Base-by-base conservation (phyloP, 2,888 invertebrate genomes). In the Leucophenga montana region DNA sequence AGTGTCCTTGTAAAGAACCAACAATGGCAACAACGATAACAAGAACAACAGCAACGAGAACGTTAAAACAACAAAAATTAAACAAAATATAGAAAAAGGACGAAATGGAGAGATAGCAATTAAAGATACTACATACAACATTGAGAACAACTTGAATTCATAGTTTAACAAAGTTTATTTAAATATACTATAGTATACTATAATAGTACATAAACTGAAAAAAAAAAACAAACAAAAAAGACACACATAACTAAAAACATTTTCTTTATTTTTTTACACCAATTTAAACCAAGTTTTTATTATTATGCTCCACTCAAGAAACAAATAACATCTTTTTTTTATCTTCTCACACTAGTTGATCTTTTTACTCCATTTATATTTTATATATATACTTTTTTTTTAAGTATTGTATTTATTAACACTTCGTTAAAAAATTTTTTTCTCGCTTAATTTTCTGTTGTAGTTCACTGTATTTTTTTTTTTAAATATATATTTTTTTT, bases 1-100 rank as follows among this genome's bases (percentile, higher is more conserved):
- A 75, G 76, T 75, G 75, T 75, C 75, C 75, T 75, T 75, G 75
- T 71, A 59, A 57, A 66, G 53, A 66, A 44, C 67, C 71, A 73
- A 69, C 59, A n/a, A 73, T 61, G 66, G 64, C 62, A 69, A 39
- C 61, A 66, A 65, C 68, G n/a, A 68, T 59, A 66, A 66, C 39
- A 54, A n/a, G n/a, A n/a, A 53, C 53, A 66, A 53, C 48, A 16
- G 14, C 11, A 18, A 48, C 57, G 39, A 22, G 56, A 56, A 27
- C 46, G 62, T 56, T 18, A n/a, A 53, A 31, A 39, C 22, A 62
- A 50, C 46, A 65, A 64, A 33, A 33, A 53, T 33, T 62, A 54
- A 56, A 65, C n/a, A n/a, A n/a, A n/a, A n/a, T n/a, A 54, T 33
- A 65, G 48, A 57, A 68, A 31, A 50, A 48, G 54, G 67, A 74